Evolutionary conservation across 2,113 vertebrate species (phyloP).

Genomic region (Dicaeum eximium): DNA sequence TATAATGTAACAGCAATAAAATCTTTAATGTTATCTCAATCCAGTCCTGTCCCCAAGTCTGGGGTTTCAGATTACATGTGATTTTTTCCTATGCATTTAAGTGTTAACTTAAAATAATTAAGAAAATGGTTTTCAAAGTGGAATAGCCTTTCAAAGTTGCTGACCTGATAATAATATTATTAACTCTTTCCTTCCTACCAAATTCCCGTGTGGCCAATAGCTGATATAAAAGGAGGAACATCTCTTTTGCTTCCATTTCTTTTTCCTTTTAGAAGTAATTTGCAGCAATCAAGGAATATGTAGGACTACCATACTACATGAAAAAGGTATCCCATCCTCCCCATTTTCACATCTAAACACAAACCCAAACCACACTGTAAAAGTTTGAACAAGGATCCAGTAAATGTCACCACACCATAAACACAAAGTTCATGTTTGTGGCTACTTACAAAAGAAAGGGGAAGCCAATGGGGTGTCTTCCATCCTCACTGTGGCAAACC

Average conservation of each 20-base stretch:
- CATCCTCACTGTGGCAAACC: background rate
- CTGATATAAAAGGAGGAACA: background rate
- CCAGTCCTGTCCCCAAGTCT: conserved; percentile 83
- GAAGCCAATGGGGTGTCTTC: background rate
- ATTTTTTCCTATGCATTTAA: conserved; percentile 76
- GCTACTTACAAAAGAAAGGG: background rate
- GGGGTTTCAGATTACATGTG: conserved; percentile 83
- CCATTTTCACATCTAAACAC: background rate
- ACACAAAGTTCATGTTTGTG: background rate
- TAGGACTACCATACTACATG: background rate
- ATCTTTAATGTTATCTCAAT: conserved; percentile 95
- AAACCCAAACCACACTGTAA: background rate
- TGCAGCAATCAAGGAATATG: background rate
- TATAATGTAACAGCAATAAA: conserved; percentile 97
- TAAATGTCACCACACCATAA: background rate
- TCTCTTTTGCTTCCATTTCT: background rate
- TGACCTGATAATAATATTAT: conserved; percentile 50
- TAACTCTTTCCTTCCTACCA: conserved; percentile 67
- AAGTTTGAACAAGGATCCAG: background rate
- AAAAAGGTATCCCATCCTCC: background rate
- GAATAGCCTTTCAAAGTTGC: conserved; percentile 66
- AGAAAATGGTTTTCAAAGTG: conserved; percentile 84
- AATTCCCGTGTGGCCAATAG: background rate
- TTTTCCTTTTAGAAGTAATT: background rate
- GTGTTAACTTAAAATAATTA: conserved; percentile 91